These are phyloP conservation scores for Drosophila meridionalis DNA, from an alignment of 2,888 invertebrate species.

Conservation along the genomic window DNA sequence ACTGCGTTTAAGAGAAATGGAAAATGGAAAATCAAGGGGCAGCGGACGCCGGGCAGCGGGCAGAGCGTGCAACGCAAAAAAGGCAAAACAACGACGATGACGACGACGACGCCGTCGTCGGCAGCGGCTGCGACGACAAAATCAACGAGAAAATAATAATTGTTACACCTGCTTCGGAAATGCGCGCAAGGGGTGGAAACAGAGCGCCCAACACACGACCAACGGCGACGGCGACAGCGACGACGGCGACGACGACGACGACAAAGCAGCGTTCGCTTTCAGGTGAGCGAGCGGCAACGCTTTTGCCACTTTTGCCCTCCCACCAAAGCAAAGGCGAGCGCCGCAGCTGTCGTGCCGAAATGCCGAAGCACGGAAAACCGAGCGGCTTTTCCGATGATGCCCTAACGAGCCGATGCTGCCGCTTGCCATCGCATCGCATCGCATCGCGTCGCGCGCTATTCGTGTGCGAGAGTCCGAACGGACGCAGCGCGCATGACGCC, in stretches of 20 bases:
- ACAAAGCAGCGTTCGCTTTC: constrained; percentile 54
- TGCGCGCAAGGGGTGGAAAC: constrained; percentile 61
- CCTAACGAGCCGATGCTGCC: constrained; percentile 47
- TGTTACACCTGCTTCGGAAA: constrained; percentile 84
- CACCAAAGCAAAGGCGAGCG: constrained; percentile 34
- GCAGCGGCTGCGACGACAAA: constrained; percentile 68
- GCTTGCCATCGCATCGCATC: constrained; percentile 3
- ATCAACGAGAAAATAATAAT: constrained; percentile 83
- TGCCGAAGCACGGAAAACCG: constrained; percentile 69
- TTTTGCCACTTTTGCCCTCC: constrained; percentile 50
- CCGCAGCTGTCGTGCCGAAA: constrained; percentile 35
- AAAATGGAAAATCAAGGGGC: constrained; percentile 58
- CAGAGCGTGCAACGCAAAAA: constrained; percentile 49
- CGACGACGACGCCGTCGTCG: constrained; percentile 43
- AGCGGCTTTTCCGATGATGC: constrained; percentile 24
- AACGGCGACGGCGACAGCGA: constrained; percentile 41
- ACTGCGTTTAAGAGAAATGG: constrained; percentile 56
- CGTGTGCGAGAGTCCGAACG: constrained; percentile 62
- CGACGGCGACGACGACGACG: constrained; percentile 35
- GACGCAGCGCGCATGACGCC: constrained; percentile 75
- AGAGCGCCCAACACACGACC: constrained; percentile 52
- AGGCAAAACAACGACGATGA: constrained; percentile 49
- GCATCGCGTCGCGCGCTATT: constrained; percentile 17
- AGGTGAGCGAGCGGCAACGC: constrained; percentile 70
- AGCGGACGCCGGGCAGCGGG: constrained; percentile 16